Base-by-base conservation (phyloP, 2,888 invertebrate genomes). In the Gastracanthus pulcherrimus region DNA sequence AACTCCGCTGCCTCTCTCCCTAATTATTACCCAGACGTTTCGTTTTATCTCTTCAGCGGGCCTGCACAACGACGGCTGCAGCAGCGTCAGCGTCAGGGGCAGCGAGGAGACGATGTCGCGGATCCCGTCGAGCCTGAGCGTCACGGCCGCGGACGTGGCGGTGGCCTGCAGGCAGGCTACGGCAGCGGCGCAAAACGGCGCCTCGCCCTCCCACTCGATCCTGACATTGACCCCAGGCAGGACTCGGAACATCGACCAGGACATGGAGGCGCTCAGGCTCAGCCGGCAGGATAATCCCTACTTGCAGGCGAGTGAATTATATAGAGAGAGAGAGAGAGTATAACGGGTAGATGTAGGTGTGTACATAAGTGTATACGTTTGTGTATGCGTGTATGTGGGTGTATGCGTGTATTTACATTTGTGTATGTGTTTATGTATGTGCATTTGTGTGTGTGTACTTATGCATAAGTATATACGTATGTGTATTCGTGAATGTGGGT, bases 211-310 rank as follows among this genome's bases (percentile, higher is more conserved):
- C 74, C 92, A 93, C 84, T 94, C 96, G 45, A 94, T 95, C 71
- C 93, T 95, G 82, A 93, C 95, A 58, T 91, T 95, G 85, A 95
- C 95, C 85, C 96, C 96, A 70, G 96, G 96, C 26, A 93, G 96
- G 84, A 95, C 95, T 83, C 93, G 96, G 85, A 96, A 96, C 91
- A 95, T 96, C 87, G 96, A 96, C 87, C 95, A 96, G 92, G 97
- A 97, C 89, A 96, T 97, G 96, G 96, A 96, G 90, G 95, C 96
- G 31, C 92, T 97, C 60, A 93, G 96, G 87, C 93, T 96, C 64
- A 96, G 96, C 9, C 93, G 97, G 82, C 96, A 96, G 91, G 97
- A 97, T 91, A 97, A 97, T 92, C 97, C 97, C 1, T 96, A 96
- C 89, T 92, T 97, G 82, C 95, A 96, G 94, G 96, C 90, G 78